Conservation (phyloP, 2,797 vertebrate genomes). For the Scolopax rusticola region DNA sequence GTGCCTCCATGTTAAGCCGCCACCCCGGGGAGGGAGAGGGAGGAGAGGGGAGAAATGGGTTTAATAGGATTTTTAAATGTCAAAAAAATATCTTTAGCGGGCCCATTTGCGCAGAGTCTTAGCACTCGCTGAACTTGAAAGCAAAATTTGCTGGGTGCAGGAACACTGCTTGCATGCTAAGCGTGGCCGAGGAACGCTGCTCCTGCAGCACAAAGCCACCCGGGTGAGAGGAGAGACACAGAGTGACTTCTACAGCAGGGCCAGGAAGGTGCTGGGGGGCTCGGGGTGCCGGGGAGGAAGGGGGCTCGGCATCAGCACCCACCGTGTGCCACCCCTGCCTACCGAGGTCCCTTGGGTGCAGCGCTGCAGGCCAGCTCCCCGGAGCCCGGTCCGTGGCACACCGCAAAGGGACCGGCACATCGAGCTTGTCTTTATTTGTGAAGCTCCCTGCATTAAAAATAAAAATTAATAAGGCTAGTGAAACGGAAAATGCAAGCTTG, state of each 20-base stretch:
- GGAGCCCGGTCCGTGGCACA: accelerated
- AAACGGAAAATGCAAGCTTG: neutral
- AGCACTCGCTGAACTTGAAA: neutral
- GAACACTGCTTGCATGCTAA: conserved; percentile 10
- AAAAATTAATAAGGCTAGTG: neutral
- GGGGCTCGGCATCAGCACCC: accelerated
- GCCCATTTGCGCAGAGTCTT: neutral
- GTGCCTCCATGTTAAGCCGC: conserved; percentile 10
- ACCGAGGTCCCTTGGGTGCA: neutral
- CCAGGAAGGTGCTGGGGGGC: neutral
- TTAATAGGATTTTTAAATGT: conserved; percentile 52
- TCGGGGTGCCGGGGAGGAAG: neutral
- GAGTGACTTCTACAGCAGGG: neutral
- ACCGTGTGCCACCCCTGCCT: neutral
- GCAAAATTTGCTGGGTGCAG: neutral
- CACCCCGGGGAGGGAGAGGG: neutral
- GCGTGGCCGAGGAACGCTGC: neutral
- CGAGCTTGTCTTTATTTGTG: neutral
- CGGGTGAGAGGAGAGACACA: neutral
- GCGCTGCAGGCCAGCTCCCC: neutral
- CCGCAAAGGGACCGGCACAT: neutral
- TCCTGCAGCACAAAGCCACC: neutral
- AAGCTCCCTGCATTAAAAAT: neutral
- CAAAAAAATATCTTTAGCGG: conserved; percentile 51
- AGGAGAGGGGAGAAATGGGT: neutral